Conservation (phyloP, 2,888 invertebrate species). For the Cerastis rubricosa region DNA sequence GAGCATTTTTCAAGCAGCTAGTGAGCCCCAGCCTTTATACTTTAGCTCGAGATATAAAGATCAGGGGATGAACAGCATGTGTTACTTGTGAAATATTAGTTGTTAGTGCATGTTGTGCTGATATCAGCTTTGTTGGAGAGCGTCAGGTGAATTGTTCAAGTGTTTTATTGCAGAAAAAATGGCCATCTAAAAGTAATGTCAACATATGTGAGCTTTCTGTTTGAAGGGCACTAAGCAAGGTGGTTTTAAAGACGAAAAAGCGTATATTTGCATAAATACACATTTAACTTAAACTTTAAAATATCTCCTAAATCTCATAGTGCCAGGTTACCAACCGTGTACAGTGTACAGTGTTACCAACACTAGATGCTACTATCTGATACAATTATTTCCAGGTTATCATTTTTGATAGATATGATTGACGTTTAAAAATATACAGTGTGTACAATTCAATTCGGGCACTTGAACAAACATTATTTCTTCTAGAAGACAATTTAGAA, state of each 20-base stretch:
- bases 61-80: slow-evolving; percentile 58
- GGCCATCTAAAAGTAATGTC: neutral
- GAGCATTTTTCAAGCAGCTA: slow-evolving; percentile 77
- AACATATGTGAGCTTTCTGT: neutral
- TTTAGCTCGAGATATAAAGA: slow-evolving; percentile 66
- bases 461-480: neutral
- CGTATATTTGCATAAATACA: neutral
- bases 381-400: neutral
- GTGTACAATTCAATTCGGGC: neutral
- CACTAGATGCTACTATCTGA: neutral
- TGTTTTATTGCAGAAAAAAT: neutral
- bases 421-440: neutral
- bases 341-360: too few species aligned
- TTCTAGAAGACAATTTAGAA: neutral
- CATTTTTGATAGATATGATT: neutral
- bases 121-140: slow-evolving; percentile 13
- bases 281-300: too few species aligned
- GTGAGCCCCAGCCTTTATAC: slow-evolving; percentile 70
- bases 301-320: too few species aligned
- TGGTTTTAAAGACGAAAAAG: neutral
- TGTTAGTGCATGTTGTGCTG: slow-evolving; percentile 49
- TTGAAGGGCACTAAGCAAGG: rapidly evolving
- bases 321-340: too few species aligned
- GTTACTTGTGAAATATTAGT: slow-evolving; percentile 57
- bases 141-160: neutral